Evolutionary conservation across 1,140 invertebrate genomes (phyloP).

Genomic region (Magallana gigas): DNA sequence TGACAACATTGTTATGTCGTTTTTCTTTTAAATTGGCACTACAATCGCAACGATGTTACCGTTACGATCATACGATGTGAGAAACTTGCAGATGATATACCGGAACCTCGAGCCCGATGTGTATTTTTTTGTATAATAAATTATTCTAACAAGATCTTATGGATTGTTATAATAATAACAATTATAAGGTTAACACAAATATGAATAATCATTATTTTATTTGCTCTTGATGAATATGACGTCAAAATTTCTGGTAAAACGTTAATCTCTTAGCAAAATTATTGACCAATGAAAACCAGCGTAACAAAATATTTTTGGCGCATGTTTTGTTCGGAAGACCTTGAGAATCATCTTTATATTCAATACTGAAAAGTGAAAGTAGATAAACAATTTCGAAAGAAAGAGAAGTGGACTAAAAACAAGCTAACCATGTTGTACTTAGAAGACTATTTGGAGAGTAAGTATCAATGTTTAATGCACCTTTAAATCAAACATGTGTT

Average conservation of each 20-base stretch:
- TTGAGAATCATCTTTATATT: neutral
- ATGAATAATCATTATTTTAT: too few relatives aligned
- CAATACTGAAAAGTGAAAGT: conserved; percentile 17
- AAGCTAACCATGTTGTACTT: conserved; percentile 89
- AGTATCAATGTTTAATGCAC: conserved; percentile 79
- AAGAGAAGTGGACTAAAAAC: neutral
- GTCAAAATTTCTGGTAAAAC: too few relatives aligned
- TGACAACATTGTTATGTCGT: conserved; percentile 14
- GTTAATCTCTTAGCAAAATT: neutral
- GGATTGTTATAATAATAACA: too few relatives aligned
- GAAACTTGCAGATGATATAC: conserved; percentile 13
- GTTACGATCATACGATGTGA: neutral
- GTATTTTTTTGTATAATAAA: neutral
- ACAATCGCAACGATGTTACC: neutral
- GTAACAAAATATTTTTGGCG: conserved; percentile 3
- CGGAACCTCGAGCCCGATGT: neutral
- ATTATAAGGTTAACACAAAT: too few relatives aligned
- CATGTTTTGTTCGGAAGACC: conserved; percentile 4
- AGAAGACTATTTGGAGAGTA: conserved; percentile 98
- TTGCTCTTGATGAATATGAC: too few relatives aligned
- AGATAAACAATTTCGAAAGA: neutral
- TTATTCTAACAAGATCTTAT: too few relatives aligned
- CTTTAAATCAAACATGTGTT: too few relatives aligned
- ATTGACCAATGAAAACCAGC: neutral
- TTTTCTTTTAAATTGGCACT: neutral